Base-by-base conservation (phyloP, 2,888 invertebrate species). In the Acrobasis consociella region DNA sequence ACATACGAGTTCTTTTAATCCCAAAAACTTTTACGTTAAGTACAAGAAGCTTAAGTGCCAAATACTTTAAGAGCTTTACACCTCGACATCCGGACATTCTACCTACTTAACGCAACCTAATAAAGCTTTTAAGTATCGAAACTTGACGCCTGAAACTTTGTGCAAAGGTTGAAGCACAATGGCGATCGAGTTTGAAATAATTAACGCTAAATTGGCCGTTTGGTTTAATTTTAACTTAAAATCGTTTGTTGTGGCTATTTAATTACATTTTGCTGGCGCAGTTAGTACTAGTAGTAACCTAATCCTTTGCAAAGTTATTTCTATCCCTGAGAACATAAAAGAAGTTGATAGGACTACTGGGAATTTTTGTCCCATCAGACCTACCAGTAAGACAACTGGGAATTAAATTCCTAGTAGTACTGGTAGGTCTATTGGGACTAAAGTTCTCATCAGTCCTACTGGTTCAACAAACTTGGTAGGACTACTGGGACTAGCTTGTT, bases 111-210 rank as follows among this genome's bases (percentile, higher is more conserved):
- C 38, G 38, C 15, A 53, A 38, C 38, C 38, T 53, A 37, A 53
- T 55, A 55, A 55, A 55, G 53, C 53, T 55, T 37, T 55, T 15
- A 55, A 16, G 37, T 55, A 39, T 55, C 38, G 53, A 42, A 42
- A 55, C 55, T 55, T 39, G 37, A 31, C 10, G 53, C 53, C 15
- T 39, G 10, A 10, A 55, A 55, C 38, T 55, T 55, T 16, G 5
- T 9, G 10, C 39, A 55, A 55, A 53, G 38, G 55, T 55, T 39
- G 53, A 31, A 38, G 55, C 55, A 39, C 10, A 55, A 38, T 39
- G 55, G 55, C 9, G 38, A 39, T 55, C 39, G 15, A 39, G 16
- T n/a, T 39, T 39, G 16, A n/a, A 16, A 55, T 55, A 55, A 16
- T 17, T 15, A 9, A 9, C 31, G 37, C n/a, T 53, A 53, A 38